Evolutionary conservation across 2,113 vertebrate species (phyloP), one percentile per base, ranked within the genome.

Genomic region (Vidua macroura): DNA sequence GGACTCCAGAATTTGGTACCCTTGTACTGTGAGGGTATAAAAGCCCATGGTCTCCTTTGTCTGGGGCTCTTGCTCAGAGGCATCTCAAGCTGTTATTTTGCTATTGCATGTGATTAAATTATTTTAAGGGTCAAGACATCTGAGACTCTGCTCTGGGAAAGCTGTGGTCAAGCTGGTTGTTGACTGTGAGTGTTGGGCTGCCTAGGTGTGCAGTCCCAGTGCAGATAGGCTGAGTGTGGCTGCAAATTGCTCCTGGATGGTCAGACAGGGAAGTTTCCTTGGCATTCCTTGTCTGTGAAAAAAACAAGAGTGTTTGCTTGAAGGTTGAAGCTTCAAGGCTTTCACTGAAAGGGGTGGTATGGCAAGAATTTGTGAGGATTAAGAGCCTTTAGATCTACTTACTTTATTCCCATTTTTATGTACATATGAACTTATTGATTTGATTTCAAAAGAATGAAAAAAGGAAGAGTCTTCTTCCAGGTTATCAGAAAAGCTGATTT

Each of bases 151-250:
- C 46, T 31, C 41, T 41, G 41, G 41, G 41, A 41, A 41, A 13
- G 41, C 53, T 44, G 44, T 31, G 60, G 15, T 2, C 6, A 5
- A 0, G 60, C 13, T 75, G 43, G 6, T 1, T n/a, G 28, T 2
- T 49, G 59, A 0, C 15, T 56, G 43, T 13, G 52, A 13, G 59
- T 12, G 28, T 18, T 64, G 69, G 49, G 49, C 30, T 66, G 15
- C 63, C 39, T 4, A 10, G 46, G 13, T 43, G 55, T 37, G 68
- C 27, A 46, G 43, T 10, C 41, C 49, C 59, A 18, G 23, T 0
- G 52, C 70, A 58, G 60, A 6, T 23, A 20, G 4, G 9, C 13
- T 2, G 1, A 51, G 17, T 8, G 44, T 59, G 73, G 44, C 37
- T 76, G 37, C 16, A 51, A 6, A 43, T 2, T 35, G 18, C 39